Evolutionary conservation across 2,888 invertebrate genomes (phyloP), one percentile per base, ranked within the genome.

Genomic region (Acanthosepion lycidas): DNA sequence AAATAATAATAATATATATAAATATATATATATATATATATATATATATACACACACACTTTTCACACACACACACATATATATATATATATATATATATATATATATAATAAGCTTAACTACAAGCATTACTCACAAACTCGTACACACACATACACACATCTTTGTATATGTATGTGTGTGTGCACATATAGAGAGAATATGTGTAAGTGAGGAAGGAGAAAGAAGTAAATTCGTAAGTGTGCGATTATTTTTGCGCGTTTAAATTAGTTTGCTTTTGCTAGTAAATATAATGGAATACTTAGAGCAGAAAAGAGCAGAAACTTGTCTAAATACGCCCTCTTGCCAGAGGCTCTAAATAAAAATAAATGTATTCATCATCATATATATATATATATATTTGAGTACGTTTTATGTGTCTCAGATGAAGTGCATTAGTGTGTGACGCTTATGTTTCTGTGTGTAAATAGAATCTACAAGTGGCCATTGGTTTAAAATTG

Each of bases 401-500:
- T 5, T 18, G 33, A 33, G 18, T 78, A n/a, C 33, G n/a, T 78
- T 78, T 78, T 78, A 78, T 78, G 12, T n/a, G 12, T n/a, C 12
- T 33, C 5, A 15, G 18, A 15, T 8, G 12, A 78, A 33, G 78
- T 33, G 18, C 78, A 78, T 33, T 78, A 78, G 78, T 9, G 33
- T 15, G 78, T 78, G 78, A 78, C 20, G 5, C 33, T 23, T 78
- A 33, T 33, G 78, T 78, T 9, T 78, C 12, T 33, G 78, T 33
- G 78, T 33, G 78, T 78, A 78, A 78, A n/a, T n/a, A 78, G 78
- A 78, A 78, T 78, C n/a, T n/a, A 78, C 78, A n/a, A 78, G 33
- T 78, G 78, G 15, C n/a, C n/a, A 78, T 78, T 78, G 3, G 78
- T 78, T 78, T 78, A 33, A 33, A 78, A 33, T 78, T 12, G 12